Evolutionary conservation across 2,888 invertebrate species (phyloP).

Genomic region (Heliconius hortense): DNA sequence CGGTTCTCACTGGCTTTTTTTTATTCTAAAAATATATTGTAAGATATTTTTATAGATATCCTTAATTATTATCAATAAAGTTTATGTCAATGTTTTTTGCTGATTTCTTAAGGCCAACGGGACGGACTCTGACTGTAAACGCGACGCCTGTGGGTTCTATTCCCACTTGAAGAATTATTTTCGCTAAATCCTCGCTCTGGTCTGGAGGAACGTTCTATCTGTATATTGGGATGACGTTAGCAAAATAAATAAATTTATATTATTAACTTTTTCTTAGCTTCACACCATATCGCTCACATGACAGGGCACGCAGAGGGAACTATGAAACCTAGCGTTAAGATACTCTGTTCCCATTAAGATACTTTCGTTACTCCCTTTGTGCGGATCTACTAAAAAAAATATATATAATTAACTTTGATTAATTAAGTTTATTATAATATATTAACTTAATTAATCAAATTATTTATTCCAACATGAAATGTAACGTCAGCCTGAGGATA

Average conservation of each 20-base stretch:
- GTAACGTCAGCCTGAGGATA: not conserved
- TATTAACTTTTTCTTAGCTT: not conserved
- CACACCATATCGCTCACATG: too few relatives aligned
- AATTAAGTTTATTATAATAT: too few relatives aligned
- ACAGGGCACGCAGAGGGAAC: not conserved
- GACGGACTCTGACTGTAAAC: too few relatives aligned
- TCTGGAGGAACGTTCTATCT: not conserved
- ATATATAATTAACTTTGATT: too few relatives aligned
- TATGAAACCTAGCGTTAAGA: not conserved
- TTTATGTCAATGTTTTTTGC: too few relatives aligned
- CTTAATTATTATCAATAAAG: too few relatives aligned
- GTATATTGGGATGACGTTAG: not conserved
- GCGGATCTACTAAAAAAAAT: too few relatives aligned
- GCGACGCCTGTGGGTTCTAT: too few relatives aligned
- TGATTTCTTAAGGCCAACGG: too few relatives aligned
- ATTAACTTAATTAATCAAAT: not conserved
- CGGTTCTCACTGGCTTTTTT: not conserved
- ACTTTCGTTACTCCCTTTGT: not conserved
- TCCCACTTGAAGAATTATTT: too few relatives aligned
- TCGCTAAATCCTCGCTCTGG: not conserved
- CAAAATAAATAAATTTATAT: not conserved
- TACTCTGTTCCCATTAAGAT: not conserved
- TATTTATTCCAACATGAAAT: not conserved
- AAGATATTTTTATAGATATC: too few relatives aligned
- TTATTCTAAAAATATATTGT: too few relatives aligned